Percentiles rank a stretch among this genome's conserved stretches.
Conservation (phyloP, 2,113 vertebrate genomes). For the Lynx canadensis region DNA sequence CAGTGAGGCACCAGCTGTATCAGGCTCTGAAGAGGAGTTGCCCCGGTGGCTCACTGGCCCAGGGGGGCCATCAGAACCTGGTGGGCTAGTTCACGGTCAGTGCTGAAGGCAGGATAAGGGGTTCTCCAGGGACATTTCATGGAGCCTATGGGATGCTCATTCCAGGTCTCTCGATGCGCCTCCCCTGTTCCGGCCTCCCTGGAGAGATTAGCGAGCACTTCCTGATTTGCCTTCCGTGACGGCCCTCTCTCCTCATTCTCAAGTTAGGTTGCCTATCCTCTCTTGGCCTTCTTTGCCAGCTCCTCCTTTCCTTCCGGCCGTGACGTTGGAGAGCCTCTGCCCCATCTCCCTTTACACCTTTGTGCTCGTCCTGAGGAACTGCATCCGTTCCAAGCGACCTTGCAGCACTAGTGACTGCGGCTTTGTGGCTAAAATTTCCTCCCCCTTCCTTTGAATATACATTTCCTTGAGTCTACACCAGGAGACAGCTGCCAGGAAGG, state of each 20-base stretch:
- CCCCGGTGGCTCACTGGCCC: neutral
- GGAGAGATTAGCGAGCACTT: neutral
- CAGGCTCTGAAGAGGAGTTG: neutral
- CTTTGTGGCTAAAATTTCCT: constrained; percentile 67
- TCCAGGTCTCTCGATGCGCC: neutral
- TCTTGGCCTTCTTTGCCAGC: neutral
- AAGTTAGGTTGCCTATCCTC: neutral
- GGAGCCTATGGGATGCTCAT: neutral
- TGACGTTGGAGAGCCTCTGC: neutral
- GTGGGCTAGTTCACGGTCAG: neutral
- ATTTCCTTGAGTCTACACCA: constrained; percentile 50
- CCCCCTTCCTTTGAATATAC: constrained; percentile 38
- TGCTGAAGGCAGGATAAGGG: neutral
- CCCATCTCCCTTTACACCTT: neutral
- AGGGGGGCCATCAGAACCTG: neutral
- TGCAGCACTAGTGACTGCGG: constrained; percentile 11
- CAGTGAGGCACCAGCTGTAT: neutral
- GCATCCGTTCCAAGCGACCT: constrained; percentile 46
- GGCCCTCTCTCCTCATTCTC: neutral
- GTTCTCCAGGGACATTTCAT: neutral
- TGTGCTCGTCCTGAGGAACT: neutral
- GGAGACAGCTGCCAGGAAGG: constrained; percentile 53
- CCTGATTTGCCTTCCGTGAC: neutral
- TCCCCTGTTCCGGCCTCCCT: neutral
- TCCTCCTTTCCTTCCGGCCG: neutral